A percentile compares a stretch with the other conserved stretches of the same genome.
Evolutionary conservation across 53 echinoderm and acorn worm genomes (phyloP).

Genomic region (Holothuria leucospilota): DNA sequence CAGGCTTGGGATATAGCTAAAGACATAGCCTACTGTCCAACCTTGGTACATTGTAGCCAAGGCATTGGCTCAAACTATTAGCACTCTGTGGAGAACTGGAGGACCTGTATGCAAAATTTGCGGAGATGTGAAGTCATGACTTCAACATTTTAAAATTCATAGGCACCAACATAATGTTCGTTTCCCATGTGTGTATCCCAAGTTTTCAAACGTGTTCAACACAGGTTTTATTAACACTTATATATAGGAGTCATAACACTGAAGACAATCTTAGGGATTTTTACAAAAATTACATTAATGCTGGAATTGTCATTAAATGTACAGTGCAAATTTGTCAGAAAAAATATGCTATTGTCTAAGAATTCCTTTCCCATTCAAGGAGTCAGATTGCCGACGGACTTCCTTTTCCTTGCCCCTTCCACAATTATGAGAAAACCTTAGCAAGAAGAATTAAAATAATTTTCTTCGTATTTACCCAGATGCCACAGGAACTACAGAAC

Average conservation of each 20-base stretch:
- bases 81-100: no score
- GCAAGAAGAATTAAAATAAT: conserved; percentile 40
- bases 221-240: conserved; percentile 35
- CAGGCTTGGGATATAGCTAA: no score
- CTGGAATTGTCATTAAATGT: conserved; percentile 29
- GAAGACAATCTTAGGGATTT: not conserved
- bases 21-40: no score
- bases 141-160: no score
- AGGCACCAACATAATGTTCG: no score
- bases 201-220: conserved; percentile 22
- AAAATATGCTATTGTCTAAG: conserved; percentile 28
- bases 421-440: conserved; percentile 46
- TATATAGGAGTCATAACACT: conserved; percentile 29
- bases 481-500: conserved; percentile 44
- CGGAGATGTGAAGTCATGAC: no score
- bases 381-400: conserved; percentile 37
- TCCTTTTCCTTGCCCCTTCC: conserved; percentile 33
- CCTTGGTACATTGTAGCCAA: no score
- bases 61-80: no score
- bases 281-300: conserved; percentile 28
- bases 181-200: conserved; percentile 30
- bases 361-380: conserved; percentile 40
- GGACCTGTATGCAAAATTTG: no score
- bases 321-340: conserved; percentile 33
- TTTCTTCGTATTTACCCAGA: conserved; percentile 47